phyloP scores from a whole-genome alignment of 2,113 vertebrate species.

The Alouatta palliata region DNA sequence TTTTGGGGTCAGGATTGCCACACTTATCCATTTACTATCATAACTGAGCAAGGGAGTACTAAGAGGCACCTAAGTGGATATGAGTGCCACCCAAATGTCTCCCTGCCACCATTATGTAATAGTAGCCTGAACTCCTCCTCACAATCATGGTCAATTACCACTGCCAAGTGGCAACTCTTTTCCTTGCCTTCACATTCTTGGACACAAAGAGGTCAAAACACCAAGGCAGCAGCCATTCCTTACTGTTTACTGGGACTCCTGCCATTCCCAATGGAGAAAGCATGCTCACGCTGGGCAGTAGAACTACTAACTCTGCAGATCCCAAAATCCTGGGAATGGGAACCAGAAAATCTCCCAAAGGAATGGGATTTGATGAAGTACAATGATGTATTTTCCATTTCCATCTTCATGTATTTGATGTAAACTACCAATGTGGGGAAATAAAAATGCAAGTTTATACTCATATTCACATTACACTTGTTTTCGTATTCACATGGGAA shows the following conservation, averaged over 20 bases:
- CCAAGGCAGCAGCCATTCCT: neutral
- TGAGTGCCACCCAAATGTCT: neutral
- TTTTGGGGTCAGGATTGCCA: neutral
- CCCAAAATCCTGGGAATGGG: neutral
- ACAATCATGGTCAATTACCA: neutral
- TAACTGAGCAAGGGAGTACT: neutral
- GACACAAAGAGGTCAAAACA: neutral
- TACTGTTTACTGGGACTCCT: neutral
- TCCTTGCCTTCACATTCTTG: neutral
- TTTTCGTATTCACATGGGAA: neutral
- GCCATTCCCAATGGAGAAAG: neutral
- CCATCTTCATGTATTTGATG: neutral
- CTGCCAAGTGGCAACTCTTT: neutral
- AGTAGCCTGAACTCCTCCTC: neutral
- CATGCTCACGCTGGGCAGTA: neutral
- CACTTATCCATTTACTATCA: neutral
- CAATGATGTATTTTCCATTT: neutral
- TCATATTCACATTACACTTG: neutral
- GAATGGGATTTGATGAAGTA: neutral
- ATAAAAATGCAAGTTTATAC: neutral
- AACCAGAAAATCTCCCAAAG: neutral
- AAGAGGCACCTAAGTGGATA: neutral
- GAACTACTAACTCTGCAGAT: neutral
- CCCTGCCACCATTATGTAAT: neutral
- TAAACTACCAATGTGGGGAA: neutral